Conservation (phyloP, 2,797 vertebrate species). For the Sciurus vulgaris region DNA sequence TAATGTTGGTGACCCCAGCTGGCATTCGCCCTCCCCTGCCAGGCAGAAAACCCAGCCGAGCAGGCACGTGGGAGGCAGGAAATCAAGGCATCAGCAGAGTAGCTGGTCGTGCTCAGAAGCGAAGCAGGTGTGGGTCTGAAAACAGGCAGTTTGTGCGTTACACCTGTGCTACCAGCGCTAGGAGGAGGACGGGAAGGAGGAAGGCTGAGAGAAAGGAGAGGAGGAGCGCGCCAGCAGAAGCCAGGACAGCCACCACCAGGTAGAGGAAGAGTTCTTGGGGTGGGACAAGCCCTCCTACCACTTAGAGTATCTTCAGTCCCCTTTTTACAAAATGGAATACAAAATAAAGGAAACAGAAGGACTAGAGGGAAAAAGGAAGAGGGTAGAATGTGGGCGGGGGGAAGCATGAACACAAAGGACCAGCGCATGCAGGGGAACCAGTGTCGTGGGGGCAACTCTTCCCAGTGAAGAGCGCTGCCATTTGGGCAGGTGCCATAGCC, state of each 20-base stretch:
- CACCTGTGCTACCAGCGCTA: background rate
- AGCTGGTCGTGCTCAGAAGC: too few relatives aligned
- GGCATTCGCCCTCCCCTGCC: too few relatives aligned
- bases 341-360: background rate
- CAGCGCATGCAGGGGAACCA: background rate
- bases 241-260: constrained; percentile 75
- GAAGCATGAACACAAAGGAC: background rate
- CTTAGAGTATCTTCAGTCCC: constrained; percentile 16
- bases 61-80: too few relatives aligned
- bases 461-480: background rate
- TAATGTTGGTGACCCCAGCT: background rate
- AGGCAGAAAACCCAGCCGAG: too few relatives aligned
- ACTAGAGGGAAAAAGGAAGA: background rate
- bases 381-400: background rate
- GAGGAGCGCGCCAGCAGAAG: constrained; percentile 53
- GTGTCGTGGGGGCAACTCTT: background rate
- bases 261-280: constrained; percentile 48
- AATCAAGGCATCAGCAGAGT: too few relatives aligned
- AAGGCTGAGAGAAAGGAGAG: background rate
- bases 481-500: constrained; percentile 78
- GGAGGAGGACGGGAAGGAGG: background rate
- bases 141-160: too few relatives aligned
- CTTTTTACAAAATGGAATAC: background rate
- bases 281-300: constrained; percentile 41
- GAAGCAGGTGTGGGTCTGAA: too few relatives aligned